Evolutionary conservation across 2,113 vertebrate species (phyloP), one percentile per base, ranked within the genome.

Genomic region (Boulengeromyrus knoepffleri): DNA sequence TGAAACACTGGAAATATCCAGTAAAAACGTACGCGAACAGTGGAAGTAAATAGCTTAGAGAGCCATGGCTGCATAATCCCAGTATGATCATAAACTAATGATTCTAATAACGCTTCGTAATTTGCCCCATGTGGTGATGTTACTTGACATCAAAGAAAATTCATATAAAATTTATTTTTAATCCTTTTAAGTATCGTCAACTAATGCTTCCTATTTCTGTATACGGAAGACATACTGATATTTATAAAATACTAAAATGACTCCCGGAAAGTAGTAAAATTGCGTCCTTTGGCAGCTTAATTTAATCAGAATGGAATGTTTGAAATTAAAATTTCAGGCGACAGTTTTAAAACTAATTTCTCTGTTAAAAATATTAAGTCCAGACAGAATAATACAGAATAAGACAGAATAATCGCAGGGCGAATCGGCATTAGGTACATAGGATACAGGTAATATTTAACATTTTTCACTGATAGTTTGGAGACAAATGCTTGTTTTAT

Each of bases 111-210:
- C 24, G 13, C 46, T 17, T 46, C 49, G 10, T 47, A 47, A 52
- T 87, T 87, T 87, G 49, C n/a, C 45, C 27, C n/a, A 87, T 27
- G 24, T 87, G 17, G 49, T 52, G 46, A 19, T 52, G 31, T 87
- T 87, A 50, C 85, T 87, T 52, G 46, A 50, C 85, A 87, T 87
- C 24, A 87, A 87, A 87, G 27, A 31, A 52, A 27, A 87, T 53
- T 87, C 49, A 87, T 87, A 52, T 46, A 49, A 87, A 87, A 85
- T n/a, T 24, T n/a, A 46, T 85, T 45, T 42, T n/a, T 47, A 24
- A 47, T 47, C 21, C 45, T 45, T 47, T 47, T 46, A 47, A 85
- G 3, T 27, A 12, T 85, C 45, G 45, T 85, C 24, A 47, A 21
- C 15, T 46, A 85, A 8, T 42, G 80, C 39, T 47, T 85, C 45